Evolutionary conservation across 2,113 vertebrate species (phyloP).

Genomic region (Elachura formosa): DNA sequence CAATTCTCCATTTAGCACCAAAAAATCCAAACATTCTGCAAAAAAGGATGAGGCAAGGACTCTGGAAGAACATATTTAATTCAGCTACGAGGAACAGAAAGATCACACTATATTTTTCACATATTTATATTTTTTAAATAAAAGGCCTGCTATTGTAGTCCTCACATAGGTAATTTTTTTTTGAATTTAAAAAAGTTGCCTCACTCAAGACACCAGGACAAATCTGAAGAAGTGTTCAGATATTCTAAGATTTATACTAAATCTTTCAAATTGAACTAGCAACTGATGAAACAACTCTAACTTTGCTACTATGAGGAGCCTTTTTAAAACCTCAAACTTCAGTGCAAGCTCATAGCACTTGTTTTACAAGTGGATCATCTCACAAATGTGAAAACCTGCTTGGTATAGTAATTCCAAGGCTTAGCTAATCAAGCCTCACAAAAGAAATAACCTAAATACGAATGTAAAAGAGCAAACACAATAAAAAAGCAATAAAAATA

Average conservation of each 20-base stretch:
- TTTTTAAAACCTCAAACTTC: not conserved
- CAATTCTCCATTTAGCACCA: slow-evolving; percentile 33
- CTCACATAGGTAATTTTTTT: not conserved
- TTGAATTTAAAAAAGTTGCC: not conserved
- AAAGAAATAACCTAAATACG: not conserved
- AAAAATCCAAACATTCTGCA: not conserved
- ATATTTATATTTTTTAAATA: not conserved
- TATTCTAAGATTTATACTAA: not conserved
- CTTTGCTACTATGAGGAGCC: not conserved
- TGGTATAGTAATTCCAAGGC: not conserved
- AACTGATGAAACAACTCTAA: not conserved
- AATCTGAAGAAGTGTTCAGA: not conserved
- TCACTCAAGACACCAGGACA: not conserved
- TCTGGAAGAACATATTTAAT: not conserved
- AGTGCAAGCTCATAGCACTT: not conserved
- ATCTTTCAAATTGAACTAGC: not conserved
- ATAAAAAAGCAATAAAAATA: not conserved
- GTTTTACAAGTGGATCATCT: not conserved
- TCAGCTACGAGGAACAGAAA: not conserved
- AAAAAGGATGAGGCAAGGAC: not conserved
- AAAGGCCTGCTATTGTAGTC: not conserved
- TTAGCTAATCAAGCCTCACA: not conserved
- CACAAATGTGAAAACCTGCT: not conserved
- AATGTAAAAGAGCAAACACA: not conserved
- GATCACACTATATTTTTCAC: not conserved